Percentiles rank a stretch among this genome's conserved stretches.
These are phyloP conservation scores for Yponomeuta malinellus DNA, from an alignment of 2,888 invertebrate genomes.

Conservation along the genomic window DNA sequence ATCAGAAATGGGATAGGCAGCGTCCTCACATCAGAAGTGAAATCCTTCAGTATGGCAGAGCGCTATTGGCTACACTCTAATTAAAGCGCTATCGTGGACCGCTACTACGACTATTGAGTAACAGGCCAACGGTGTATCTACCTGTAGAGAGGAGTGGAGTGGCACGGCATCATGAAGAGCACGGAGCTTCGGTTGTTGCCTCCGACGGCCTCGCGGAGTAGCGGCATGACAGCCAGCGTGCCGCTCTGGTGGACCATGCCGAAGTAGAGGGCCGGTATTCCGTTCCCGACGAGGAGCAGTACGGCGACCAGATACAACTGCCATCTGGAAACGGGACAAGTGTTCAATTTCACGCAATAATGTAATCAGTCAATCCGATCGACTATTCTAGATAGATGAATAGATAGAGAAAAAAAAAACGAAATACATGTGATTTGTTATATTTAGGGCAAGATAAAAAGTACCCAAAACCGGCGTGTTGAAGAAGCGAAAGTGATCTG, in stretches of 20 bases:
- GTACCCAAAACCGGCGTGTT: too few relatives aligned
- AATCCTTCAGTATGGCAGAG: too few relatives aligned
- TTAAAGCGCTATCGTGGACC: too few relatives aligned
- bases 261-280: slow-evolving; percentile 82
- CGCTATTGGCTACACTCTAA: too few relatives aligned
- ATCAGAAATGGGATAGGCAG: too few relatives aligned
- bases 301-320: slow-evolving; percentile 56
- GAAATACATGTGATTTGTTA: too few relatives aligned
- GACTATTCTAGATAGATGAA: too few relatives aligned
- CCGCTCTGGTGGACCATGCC: slow-evolving; percentile 88
- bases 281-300: slow-evolving; percentile 74
- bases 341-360: not conserved
- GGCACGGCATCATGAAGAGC: slow-evolving; percentile 94
- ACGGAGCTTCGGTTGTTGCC: slow-evolving; percentile 71
- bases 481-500: too few relatives aligned
- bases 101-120: too few relatives aligned
- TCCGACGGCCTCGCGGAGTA: slow-evolving; percentile 74
- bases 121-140: slow-evolving; percentile 33
- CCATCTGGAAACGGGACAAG: slow-evolving; percentile 37
- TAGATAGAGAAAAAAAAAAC: too few relatives aligned
- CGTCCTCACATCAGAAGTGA: too few relatives aligned
- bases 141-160: slow-evolving; percentile 93
- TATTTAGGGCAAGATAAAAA: too few relatives aligned
- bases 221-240: slow-evolving; percentile 82
- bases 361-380: not conserved